phyloP scores from a whole-genome alignment of 2,888 invertebrate genomes.

The Esperia sulphurella region DNA sequence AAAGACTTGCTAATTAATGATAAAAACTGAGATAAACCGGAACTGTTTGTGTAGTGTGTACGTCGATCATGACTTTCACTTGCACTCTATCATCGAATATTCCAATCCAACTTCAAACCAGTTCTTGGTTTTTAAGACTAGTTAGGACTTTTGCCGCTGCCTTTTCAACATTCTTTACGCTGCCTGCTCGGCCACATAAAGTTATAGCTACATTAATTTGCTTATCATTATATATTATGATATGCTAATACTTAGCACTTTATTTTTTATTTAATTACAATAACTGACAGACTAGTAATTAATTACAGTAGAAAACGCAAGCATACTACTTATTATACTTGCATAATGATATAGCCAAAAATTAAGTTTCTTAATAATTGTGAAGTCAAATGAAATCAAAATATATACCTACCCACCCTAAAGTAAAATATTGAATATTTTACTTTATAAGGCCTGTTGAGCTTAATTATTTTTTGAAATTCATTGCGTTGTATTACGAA shows the following conservation, averaged over 20 bases:
- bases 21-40: constrained; percentile 60
- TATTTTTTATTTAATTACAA: constrained; percentile 40
- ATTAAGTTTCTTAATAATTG: constrained; percentile 15
- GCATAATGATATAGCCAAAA: constrained; percentile 13
- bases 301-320: constrained; percentile 34
- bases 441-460: too few species aligned
- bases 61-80: constrained; percentile 73
- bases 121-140: constrained; percentile 51
- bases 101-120: constrained; percentile 55
- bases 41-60: constrained; percentile 61
- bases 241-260: constrained; percentile 33
- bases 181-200: constrained; percentile 23
- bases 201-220: constrained; percentile 33
- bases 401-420: constrained; percentile 8
- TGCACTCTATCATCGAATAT: constrained; percentile 71
- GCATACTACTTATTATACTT: constrained; percentile 18
- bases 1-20: constrained; percentile 45
- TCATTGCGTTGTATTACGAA: too few species aligned
- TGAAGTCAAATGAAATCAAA: background rate
- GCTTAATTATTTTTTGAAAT: too few species aligned
- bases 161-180: constrained; percentile 25
- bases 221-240: constrained; percentile 32
- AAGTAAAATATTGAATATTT: too few species aligned
- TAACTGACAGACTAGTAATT: constrained; percentile 35
- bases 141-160: constrained; percentile 37